Percentiles rank a stretch among this genome's conserved stretches.
Evolutionary conservation across 2,113 vertebrate genomes (phyloP).

Genomic region (Semnopithecus entellus): DNA sequence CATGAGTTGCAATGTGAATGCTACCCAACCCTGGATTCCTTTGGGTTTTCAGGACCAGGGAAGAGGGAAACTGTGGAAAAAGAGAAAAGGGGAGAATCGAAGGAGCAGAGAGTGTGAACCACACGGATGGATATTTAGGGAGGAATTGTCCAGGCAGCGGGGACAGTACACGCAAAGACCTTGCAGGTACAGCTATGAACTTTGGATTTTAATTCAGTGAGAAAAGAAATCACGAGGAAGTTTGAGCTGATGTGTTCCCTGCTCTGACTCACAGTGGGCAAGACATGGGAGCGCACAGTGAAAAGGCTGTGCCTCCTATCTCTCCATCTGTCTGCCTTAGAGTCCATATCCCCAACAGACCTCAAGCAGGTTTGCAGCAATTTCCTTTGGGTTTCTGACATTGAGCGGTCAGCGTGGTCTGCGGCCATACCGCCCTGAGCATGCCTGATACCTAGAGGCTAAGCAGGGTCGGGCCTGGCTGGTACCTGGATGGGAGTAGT

Average conservation of each 20-base stretch:
- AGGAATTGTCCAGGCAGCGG: too few relatives aligned
- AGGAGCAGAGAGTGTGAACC: neutral
- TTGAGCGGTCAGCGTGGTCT: neutral
- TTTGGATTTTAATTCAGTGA: neutral
- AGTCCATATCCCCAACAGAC: neutral
- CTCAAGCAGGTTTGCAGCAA: neutral
- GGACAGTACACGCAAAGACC: neutral
- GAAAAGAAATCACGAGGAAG: neutral
- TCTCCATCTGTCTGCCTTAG: neutral
- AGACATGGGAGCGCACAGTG: neutral
- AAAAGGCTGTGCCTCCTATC: neutral
- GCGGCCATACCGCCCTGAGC: too few relatives aligned
- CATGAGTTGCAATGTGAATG: neutral
- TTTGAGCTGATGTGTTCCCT: neutral
- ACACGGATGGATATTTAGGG: neutral
- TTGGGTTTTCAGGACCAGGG: neutral
- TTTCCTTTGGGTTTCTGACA: neutral
- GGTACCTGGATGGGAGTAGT: neutral
- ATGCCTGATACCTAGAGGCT: too few relatives aligned
- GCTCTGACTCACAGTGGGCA: neutral
- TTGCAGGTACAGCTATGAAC: neutral
- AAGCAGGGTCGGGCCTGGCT: too few relatives aligned
- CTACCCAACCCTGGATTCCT: neutral
- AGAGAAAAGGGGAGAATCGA: neutral
- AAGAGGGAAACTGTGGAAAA: neutral